These are phyloP conservation scores for Drosophila grimshawi DNA, from an alignment of 1,140 invertebrate species.

Conservation along the genomic window DNA sequence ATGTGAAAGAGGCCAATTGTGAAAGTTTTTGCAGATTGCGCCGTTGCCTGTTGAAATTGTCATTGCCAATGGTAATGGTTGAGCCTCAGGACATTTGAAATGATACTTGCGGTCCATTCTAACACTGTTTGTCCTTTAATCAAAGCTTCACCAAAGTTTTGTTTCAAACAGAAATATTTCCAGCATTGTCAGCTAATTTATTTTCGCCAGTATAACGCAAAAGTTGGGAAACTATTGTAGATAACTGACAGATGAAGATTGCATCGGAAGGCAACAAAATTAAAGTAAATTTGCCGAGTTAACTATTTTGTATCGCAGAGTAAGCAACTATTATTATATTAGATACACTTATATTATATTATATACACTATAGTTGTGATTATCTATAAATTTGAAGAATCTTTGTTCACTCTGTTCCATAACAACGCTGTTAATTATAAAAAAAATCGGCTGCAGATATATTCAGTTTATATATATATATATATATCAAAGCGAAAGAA, in stretches of 20 bases:
- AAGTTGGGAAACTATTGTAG: background rate
- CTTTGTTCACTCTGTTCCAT: background rate
- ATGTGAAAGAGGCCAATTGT: background rate
- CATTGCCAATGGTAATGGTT: conserved; percentile 33
- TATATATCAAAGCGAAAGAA: background rate
- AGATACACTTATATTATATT: no score
- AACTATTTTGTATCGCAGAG: background rate
- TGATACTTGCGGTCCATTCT: conserved; percentile 37
- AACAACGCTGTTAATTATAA: background rate
- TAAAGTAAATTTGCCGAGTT: background rate
- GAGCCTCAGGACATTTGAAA: conserved; percentile 40
- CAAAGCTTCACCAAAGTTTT: conserved; percentile 15
- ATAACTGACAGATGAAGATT: conserved; percentile 1
- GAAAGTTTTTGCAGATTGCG: conserved; percentile 22
- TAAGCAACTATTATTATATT: background rate
- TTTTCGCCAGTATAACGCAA: background rate
- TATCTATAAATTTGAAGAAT: background rate
- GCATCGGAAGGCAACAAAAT: background rate
- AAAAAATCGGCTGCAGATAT: no score
- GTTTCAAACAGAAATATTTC: background rate
- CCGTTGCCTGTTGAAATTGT: conserved; percentile 19
- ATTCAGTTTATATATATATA: no score
- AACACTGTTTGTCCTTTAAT: conserved; percentile 15
- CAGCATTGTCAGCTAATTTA: background rate
- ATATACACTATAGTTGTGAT: background rate